Evolutionary conservation across 2,888 invertebrate genomes (phyloP).

Genomic region (Hydroisotoma schaefferi): DNA sequence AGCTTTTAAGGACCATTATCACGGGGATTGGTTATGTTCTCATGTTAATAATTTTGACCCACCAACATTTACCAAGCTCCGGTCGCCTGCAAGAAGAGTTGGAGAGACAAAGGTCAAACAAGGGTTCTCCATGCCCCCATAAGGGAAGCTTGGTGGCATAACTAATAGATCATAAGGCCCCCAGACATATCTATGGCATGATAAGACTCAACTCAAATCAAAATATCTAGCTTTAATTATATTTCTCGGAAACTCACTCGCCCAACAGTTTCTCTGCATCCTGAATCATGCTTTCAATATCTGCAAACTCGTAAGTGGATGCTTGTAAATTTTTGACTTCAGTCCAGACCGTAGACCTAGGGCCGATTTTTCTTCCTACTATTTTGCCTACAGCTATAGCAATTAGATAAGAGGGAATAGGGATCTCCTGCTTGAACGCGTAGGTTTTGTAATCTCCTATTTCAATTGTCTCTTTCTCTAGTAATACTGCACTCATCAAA

Average conservation of each 20-base stretch:
- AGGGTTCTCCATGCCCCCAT: slow-evolving; percentile 97
- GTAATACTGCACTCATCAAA: slow-evolving; percentile 79
- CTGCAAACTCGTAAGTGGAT: slow-evolving; percentile 82
- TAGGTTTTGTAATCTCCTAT: slow-evolving; percentile 47
- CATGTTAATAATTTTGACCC: too few relatives aligned
- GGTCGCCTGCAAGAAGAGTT: slow-evolving; percentile 85
- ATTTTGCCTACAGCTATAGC: slow-evolving; percentile 84
- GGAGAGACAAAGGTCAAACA: slow-evolving; percentile 94
- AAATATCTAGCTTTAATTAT: too few relatives aligned
- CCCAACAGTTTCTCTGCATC: slow-evolving; percentile 82
- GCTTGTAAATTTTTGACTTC: slow-evolving; percentile 78
- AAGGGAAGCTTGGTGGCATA: slow-evolving; percentile 89
- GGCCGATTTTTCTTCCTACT: slow-evolving; percentile 70
- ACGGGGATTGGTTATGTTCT: too few relatives aligned
- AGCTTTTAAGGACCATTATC: too few relatives aligned
- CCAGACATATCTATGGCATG: slow-evolving; percentile 69
- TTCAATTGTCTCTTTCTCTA: slow-evolving; percentile 54
- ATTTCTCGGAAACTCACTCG: slow-evolving; percentile 35
- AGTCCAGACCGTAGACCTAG: slow-evolving; percentile 82
- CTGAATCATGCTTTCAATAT: slow-evolving; percentile 76
- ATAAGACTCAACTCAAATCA: too few relatives aligned
- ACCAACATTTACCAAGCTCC: slow-evolving; percentile 77
- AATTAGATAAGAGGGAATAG: slow-evolving; percentile 83
- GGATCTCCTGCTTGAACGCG: slow-evolving; percentile 71
- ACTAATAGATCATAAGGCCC: slow-evolving; percentile 83